Conservation (phyloP, 2,113 vertebrate species). For the Rhinoderma darwinii region DNA sequence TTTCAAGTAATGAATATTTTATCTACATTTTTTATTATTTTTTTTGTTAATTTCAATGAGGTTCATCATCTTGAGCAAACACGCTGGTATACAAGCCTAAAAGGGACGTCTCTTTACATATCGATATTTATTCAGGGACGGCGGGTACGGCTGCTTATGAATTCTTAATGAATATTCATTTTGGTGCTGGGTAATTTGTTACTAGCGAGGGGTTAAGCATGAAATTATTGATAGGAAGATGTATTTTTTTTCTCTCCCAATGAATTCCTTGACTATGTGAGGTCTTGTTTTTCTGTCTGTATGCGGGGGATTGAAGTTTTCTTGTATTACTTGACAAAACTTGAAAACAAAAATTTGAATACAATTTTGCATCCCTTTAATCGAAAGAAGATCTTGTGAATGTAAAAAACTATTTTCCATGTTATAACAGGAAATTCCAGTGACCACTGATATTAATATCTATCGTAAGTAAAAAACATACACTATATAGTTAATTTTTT, state of each 20-base stretch:
- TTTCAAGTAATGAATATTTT: constrained; percentile 51
- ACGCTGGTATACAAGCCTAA: neutral
- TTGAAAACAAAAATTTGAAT: too few species aligned
- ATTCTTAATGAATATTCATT: constrained; percentile 29
- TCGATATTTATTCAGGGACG: constrained; percentile 21
- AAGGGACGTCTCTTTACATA: constrained; percentile 7
- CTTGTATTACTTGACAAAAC: neutral
- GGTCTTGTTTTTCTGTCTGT: neutral
- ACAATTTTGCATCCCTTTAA: too few species aligned
- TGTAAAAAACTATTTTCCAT: too few species aligned
- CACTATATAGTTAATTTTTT: too few species aligned
- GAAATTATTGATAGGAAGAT: neutral
- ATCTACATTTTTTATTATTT: constrained; percentile 11
- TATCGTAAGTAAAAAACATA: too few species aligned
- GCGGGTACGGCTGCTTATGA: neutral
- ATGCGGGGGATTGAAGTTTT: neutral
- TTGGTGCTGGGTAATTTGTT: constrained; percentile 20
- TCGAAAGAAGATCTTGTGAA: too few species aligned
- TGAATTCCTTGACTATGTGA: neutral
- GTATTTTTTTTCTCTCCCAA: neutral
- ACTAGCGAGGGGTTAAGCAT: constrained; percentile 15
- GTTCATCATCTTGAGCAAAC: constrained; percentile 45
- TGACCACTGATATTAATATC: too few species aligned
- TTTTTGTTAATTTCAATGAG: constrained; percentile 50
- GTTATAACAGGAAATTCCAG: too few species aligned